Conservation (phyloP, 2,797 vertebrate genomes). For the Clarias platycephalus region DNA sequence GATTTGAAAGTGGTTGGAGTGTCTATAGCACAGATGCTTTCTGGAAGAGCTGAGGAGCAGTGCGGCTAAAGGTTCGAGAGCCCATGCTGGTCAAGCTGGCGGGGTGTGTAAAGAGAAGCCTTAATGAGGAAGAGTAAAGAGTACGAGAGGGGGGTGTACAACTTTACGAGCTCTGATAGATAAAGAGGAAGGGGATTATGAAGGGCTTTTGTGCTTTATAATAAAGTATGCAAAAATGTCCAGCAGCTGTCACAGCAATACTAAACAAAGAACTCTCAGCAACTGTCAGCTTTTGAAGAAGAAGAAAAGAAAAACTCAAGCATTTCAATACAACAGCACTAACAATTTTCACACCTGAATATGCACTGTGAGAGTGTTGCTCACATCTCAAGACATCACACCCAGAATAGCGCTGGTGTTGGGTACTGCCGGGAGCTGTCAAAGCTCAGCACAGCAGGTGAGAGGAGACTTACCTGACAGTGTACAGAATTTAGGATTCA, state of each 20-base stretch:
- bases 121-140: too few relatives aligned
- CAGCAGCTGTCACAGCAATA: slow-evolving; percentile 14
- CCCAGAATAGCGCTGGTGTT: slow-evolving; percentile 33
- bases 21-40: too few relatives aligned
- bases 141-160: too few relatives aligned
- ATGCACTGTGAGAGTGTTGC: slow-evolving; percentile 22
- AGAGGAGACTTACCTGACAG: slow-evolving; percentile 31
- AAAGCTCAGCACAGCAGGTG: slow-evolving; percentile 43
- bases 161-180: too few relatives aligned
- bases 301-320: background rate
- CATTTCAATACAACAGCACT: slow-evolving; percentile 9
- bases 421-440: slow-evolving; percentile 29
- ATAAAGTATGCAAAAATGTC: slow-evolving; percentile 16
- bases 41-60: too few relatives aligned
- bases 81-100: too few relatives aligned
- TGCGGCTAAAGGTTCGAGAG: too few relatives aligned
- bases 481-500: slow-evolving; percentile 20
- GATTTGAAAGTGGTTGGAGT: too few relatives aligned
- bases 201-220: background rate
- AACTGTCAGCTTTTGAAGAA: background rate
- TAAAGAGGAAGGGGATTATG: too few relatives aligned
- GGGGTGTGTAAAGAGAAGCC: too few relatives aligned
- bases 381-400: slow-evolving; percentile 23
- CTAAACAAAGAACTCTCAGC: slow-evolving; percentile 13
- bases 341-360: slow-evolving; percentile 24